Evolutionary conservation across 2,888 invertebrate species (phyloP).

Genomic region (Rotaria socialis): DNA sequence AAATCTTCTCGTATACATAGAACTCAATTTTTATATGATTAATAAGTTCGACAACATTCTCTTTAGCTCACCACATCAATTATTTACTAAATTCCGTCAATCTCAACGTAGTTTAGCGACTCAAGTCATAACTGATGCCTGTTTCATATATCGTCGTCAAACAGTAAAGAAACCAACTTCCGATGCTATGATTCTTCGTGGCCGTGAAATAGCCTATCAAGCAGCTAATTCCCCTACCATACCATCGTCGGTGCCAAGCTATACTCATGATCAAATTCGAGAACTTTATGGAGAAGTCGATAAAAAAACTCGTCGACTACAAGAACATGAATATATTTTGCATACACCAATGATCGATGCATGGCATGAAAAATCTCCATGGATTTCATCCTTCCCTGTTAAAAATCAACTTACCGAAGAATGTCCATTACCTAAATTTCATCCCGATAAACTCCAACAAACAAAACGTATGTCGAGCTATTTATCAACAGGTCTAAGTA

Average conservation of each 20-base stretch:
- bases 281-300: conserved; percentile 26
- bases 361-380: background rate
- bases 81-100: background rate
- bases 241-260: background rate
- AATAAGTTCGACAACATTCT: too few species aligned
- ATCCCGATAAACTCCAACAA: background rate
- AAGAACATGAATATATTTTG: background rate
- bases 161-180: too few species aligned
- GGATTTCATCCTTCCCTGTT: background rate
- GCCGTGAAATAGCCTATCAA: conserved; percentile 7
- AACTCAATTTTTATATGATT: too few species aligned
- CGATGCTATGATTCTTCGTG: conserved; percentile 1
- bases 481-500: conserved; percentile 15
- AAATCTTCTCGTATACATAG: too few species aligned
- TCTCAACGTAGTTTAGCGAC: background rate
- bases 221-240: background rate
- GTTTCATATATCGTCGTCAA: conserved; percentile 16
- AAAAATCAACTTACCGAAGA: background rate
- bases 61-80: background rate
- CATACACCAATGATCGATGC: background rate
- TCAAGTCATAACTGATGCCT: background rate
- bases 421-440: conserved; percentile 34
- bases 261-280: conserved; percentile 11
- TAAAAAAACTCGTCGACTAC: conserved; percentile 1
- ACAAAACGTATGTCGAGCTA: background rate